Percentiles rank a stretch among this genome's conserved stretches.
These are phyloP conservation scores for Trachemys scripta DNA, from an alignment of 2,113 vertebrate species.

Conservation along the genomic window DNA sequence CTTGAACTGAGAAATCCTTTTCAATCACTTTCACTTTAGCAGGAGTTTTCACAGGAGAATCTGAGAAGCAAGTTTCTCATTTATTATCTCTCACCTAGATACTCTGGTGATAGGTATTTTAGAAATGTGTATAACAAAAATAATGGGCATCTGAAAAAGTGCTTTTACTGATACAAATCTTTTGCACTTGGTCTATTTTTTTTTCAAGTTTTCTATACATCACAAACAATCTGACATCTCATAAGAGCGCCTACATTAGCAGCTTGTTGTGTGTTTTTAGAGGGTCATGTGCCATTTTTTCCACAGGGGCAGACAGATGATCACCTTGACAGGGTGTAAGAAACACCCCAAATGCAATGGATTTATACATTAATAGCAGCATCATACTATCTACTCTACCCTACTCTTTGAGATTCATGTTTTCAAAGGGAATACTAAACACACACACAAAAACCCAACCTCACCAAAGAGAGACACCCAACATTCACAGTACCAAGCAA, in stretches of 20 bases:
- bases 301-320: not conserved
- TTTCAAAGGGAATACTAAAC: not conserved
- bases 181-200: too few species aligned
- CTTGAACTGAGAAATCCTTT: slow-evolving; percentile 88
- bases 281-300: not conserved
- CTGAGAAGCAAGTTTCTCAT: slow-evolving; percentile 72
- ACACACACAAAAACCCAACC: not conserved
- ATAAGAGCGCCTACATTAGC: not conserved
- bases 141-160: not conserved
- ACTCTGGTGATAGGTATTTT: not conserved
- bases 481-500: not conserved
- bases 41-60: slow-evolving; percentile 83
- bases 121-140: not conserved
- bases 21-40: slow-evolving; percentile 86
- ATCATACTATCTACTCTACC: not conserved
- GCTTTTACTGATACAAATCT: not conserved
- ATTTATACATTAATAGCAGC: not conserved
- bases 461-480: not conserved
- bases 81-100: slow-evolving; percentile 17
- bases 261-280: not conserved
- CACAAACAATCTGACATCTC: not conserved
- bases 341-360: not conserved
- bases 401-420: not conserved
- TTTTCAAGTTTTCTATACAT: too few species aligned
- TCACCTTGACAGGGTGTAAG: not conserved